A percentile compares a stretch with the other conserved stretches of the same genome.
These are phyloP conservation scores for Thinocorus orbignyianus DNA, from an alignment of 2,113 vertebrate species.

Conservation along the genomic window DNA sequence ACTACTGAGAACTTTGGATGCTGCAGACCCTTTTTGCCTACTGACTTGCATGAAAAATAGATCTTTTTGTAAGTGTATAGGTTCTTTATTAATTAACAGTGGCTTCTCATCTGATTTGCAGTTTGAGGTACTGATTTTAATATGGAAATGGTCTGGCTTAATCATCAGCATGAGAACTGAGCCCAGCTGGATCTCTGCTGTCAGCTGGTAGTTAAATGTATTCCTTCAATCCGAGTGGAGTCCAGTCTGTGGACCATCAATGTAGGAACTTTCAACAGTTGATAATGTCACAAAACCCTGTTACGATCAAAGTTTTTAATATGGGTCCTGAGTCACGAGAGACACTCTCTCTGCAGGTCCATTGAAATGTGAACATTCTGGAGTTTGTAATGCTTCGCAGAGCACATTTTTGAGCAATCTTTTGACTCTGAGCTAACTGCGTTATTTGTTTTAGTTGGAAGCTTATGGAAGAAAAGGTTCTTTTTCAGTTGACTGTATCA, in stretches of 20 bases:
- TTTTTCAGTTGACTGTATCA: constrained; percentile 1
- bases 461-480: neutral
- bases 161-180: neutral
- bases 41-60: neutral
- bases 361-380: neutral
- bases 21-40: neutral
- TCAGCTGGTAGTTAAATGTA: neutral
- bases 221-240: neutral
- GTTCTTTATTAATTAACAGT: neutral
- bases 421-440: neutral
- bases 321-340: neutral
- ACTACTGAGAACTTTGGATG: neutral
- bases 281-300: neutral
- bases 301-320: neutral
- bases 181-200: neutral
- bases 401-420: neutral
- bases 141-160: neutral
- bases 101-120: neutral
- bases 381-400: neutral
- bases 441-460: constrained; percentile 54
- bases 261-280: neutral
- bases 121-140: neutral
- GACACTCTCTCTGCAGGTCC: neutral
- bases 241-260: neutral
- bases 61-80: neutral